Evolutionary conservation across 2,113 vertebrate genomes (phyloP).

Genomic region (Upupa epops): DNA sequence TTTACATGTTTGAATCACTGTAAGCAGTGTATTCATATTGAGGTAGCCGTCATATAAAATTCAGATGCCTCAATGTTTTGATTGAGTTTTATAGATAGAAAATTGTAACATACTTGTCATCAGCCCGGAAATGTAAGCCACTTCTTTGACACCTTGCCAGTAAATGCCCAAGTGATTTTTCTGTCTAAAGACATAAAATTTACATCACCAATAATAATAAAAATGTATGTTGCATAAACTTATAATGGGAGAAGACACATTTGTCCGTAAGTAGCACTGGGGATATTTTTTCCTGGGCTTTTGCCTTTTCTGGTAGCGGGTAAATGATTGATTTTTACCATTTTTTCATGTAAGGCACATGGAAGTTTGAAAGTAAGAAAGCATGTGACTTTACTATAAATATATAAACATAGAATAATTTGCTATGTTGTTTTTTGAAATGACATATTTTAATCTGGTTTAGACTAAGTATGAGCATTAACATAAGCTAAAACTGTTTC

Average conservation of each 20-base stretch:
- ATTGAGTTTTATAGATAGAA: background rate
- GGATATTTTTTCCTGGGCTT: background rate
- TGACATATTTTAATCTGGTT: background rate
- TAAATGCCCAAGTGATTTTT: background rate
- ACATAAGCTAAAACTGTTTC: no score
- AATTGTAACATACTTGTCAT: background rate
- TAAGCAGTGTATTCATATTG: background rate
- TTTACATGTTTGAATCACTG: background rate
- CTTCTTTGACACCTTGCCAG: background rate
- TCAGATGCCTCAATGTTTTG: background rate
- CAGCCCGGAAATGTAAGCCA: background rate
- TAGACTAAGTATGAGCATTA: background rate
- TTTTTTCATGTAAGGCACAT: background rate
- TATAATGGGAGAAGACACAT: background rate
- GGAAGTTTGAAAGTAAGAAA: background rate
- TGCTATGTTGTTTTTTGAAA: background rate
- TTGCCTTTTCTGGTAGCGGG: background rate
- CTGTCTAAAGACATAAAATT: background rate
- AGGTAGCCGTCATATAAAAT: background rate
- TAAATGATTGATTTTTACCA: background rate
- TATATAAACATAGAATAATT: background rate
- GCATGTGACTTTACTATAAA: background rate
- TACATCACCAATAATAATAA: accelerated
- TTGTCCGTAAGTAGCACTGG: background rate
- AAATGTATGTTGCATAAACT: background rate